phyloP scores from a whole-genome alignment of 2,797 vertebrate species.

The Cyprinella venusta region DNA sequence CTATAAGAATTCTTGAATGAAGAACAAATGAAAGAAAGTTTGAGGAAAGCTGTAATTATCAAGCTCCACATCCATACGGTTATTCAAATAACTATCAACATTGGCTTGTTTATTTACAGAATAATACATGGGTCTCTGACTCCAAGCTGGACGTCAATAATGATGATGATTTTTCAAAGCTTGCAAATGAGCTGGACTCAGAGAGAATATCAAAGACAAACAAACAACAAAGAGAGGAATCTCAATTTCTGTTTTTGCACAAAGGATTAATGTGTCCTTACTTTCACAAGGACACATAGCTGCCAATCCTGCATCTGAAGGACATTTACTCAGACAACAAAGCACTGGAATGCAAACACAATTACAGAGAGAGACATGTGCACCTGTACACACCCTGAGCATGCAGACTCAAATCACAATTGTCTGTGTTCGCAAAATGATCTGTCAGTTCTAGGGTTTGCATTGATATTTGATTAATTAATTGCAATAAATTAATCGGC shows the following conservation, averaged over 20 bases:
- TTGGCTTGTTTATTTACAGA: constrained; percentile 16
- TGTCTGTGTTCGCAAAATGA: not conserved
- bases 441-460: not conserved
- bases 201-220: constrained; percentile 36
- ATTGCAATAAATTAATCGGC: not conserved
- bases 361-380: constrained; percentile 28
- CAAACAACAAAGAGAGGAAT: constrained; percentile 36
- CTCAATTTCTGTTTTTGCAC: constrained; percentile 29
- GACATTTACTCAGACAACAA: constrained; percentile 49
- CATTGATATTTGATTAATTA: not conserved
- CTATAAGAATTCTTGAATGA: not conserved
- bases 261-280: constrained; percentile 47
- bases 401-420: not conserved
- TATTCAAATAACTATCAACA: constrained; percentile 1
- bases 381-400: not conserved
- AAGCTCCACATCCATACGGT: not conserved
- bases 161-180: constrained; percentile 24
- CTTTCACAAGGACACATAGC: constrained; percentile 39
- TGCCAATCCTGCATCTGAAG: constrained; percentile 49
- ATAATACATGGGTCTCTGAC: not conserved
- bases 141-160: not conserved
- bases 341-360: constrained; percentile 38
- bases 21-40: not conserved
- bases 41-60: not conserved
- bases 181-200: constrained; percentile 31